Percentiles rank a stretch among this genome's conserved stretches.
Evolutionary conservation across 2,113 vertebrate genomes (phyloP).

Genomic region (Pelecanus crispus): DNA sequence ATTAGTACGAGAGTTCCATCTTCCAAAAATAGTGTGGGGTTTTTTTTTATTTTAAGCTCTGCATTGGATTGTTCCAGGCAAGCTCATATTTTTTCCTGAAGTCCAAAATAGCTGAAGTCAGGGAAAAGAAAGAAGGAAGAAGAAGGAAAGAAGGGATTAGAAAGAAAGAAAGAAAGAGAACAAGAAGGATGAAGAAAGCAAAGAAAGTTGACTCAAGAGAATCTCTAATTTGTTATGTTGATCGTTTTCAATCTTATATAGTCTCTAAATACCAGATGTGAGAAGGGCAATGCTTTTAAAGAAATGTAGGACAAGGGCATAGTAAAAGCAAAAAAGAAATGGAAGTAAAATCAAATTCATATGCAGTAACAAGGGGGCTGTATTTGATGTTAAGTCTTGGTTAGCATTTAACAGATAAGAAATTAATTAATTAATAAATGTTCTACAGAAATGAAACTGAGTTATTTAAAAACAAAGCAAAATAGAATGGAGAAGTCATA

Average conservation of each 20-base stretch:
- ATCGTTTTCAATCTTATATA: background rate
- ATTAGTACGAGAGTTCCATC: background rate
- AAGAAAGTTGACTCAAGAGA: background rate
- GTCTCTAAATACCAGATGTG: background rate
- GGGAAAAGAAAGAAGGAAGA: too few relatives aligned
- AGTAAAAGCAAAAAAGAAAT: background rate
- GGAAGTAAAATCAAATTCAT: background rate
- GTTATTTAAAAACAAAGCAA: background rate
- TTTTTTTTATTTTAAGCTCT: background rate
- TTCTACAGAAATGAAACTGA: background rate
- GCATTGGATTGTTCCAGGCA: background rate
- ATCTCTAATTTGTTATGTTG: background rate
- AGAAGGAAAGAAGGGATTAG: too few relatives aligned
- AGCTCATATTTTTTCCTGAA: background rate
- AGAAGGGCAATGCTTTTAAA: background rate
- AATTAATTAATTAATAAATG: background rate
- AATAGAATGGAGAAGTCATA: background rate
- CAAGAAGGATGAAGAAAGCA: background rate
- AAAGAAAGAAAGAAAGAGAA: background rate
- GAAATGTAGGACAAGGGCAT: background rate
- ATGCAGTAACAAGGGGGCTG: background rate
- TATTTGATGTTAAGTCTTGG: background rate
- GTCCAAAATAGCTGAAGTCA: background rate
- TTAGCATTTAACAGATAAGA: background rate
- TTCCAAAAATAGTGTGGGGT: background rate